These are phyloP conservation scores for Endotricha flammealis DNA, from an alignment of 2,888 invertebrate species.

Conservation along the genomic window DNA sequence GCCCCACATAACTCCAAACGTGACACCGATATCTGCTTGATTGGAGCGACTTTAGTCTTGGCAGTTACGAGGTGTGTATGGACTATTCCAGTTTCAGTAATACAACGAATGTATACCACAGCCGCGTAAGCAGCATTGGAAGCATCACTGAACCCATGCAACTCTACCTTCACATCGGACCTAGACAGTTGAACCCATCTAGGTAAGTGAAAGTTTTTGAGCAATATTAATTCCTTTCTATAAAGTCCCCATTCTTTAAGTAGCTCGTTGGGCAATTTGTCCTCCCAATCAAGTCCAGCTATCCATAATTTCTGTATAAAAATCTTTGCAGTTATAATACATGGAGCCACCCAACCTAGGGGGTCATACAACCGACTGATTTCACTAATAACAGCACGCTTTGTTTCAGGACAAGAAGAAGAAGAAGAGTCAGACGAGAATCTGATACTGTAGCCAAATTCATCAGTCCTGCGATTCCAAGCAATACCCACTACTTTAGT, in stretches of 20 bases:
- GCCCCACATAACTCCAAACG: too few species aligned
- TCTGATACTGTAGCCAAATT: too few species aligned
- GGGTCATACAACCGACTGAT: slow-evolving; percentile 7
- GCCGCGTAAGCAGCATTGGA: too few species aligned
- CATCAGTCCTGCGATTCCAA: too few species aligned
- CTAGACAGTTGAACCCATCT: slow-evolving; percentile 1
- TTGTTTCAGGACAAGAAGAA: slow-evolving; percentile 10
- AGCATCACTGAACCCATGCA: too few species aligned
- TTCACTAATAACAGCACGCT: slow-evolving; percentile 4
- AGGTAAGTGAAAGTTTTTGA: neutral
- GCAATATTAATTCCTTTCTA: neutral
- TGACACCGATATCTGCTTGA: too few species aligned
- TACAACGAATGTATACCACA: neutral
- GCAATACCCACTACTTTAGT: too few species aligned
- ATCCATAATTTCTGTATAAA: slow-evolving; percentile 8
- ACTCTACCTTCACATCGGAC: too few species aligned
- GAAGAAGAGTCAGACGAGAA: too few species aligned
- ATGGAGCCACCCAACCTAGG: slow-evolving; percentile 9
- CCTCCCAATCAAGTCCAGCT: slow-evolving; percentile 1
- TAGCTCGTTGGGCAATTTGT: neutral
- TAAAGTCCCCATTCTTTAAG: neutral
- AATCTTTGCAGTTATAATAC: slow-evolving; percentile 1
- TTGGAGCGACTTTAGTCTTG: too few species aligned
- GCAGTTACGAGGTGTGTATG: too few species aligned
- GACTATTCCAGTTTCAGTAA: too few species aligned